A percentile compares a stretch with the other conserved stretches of the same genome.
These are phyloP conservation scores for Xiphorhynchus erythropygius DNA, from an alignment of 2,797 vertebrate genomes.

Conservation along the genomic window DNA sequence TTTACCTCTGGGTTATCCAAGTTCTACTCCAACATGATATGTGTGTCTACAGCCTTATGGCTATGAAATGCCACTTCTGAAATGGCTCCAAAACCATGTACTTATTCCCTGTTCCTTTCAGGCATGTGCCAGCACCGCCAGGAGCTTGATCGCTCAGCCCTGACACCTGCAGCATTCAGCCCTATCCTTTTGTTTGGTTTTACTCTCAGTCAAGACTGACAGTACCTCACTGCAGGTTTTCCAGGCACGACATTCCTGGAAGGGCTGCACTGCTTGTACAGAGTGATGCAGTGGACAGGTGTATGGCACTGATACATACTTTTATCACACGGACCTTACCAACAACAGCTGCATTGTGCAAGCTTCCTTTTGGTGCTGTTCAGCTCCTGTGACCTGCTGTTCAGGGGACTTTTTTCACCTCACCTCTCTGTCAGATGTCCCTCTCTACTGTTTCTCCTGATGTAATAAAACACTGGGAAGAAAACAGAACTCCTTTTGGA, in stretches of 20 bases:
- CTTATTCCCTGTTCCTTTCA: not conserved
- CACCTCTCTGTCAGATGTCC: not conserved
- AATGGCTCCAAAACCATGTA: not conserved
- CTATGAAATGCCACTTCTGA: not conserved
- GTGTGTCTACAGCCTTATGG: not conserved
- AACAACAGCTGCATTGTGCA: constrained; percentile 55
- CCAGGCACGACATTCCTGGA: constrained; percentile 38
- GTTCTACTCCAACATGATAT: not conserved
- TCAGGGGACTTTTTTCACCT: constrained; percentile 13
- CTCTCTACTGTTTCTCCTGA: not conserved
- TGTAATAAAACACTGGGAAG: not conserved
- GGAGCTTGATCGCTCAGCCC: not conserved
- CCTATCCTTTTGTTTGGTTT: not conserved
- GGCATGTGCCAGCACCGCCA: not conserved
- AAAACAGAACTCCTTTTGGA: not conserved
- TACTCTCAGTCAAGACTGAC: constrained; percentile 31
- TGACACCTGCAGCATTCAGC: not conserved
- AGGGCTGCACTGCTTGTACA: not conserved
- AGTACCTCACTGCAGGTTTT: constrained; percentile 28
- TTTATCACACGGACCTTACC: not conserved
- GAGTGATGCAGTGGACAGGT: constrained; percentile 29
- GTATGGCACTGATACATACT: constrained; percentile 40
- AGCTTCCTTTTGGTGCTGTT: constrained; percentile 14
- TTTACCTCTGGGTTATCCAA: not conserved
- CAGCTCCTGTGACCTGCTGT: not conserved